Base-by-base conservation (phyloP, 2,113 vertebrate species). In the Forbesichthys papilliferus region DNA sequence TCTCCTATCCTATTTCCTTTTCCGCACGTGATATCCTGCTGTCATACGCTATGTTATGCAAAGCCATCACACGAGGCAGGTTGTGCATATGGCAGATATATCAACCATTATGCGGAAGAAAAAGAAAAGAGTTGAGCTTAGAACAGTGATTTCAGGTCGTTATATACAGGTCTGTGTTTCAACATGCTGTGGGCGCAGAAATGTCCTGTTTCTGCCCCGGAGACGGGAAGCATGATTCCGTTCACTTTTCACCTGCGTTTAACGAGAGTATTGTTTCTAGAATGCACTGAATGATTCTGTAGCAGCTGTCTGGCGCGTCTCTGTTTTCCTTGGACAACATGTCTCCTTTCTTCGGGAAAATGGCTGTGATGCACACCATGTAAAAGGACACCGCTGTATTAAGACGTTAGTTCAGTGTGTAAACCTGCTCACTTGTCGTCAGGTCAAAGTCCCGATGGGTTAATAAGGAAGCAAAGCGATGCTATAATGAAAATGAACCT, bases 41-140 rank as follows among this genome's bases (percentile, higher is more conserved):
- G 88, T 89, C 84, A 86, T 73, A 86, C 68, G 73, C 16, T 49
- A 73, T 68, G 86, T 89, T 90, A 88, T 89, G 89, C 87, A 90
- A 91, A 91, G 84, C 88, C 12, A 27, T 72, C 75, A 73, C 69
- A 79, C 69, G 60, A 63, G 69, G 51, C 66, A 57, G 73, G 77
- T 85, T 73, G 77, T 78, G 84, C 86, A 82, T 73, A 82, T 88
- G 86, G 85, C 71, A 79, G 75, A 87, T 86, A 81, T 81, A 87
- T 89, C 86, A 77, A 80, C 71, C 69, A 36, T 61, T 75, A 27
- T 83, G 33, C 49, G 62, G 74, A 54, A 65, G 67, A 49, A 46
- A 64, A 52, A 73, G 65, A 81, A 53, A 53, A 14, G 18, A 14
- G 47, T 54, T 3, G 3, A 64, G 3, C 12, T 10, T 66, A 14